phyloP scores from a whole-genome alignment of 2,113 vertebrate species.

The Dryoscopus gambensis region DNA sequence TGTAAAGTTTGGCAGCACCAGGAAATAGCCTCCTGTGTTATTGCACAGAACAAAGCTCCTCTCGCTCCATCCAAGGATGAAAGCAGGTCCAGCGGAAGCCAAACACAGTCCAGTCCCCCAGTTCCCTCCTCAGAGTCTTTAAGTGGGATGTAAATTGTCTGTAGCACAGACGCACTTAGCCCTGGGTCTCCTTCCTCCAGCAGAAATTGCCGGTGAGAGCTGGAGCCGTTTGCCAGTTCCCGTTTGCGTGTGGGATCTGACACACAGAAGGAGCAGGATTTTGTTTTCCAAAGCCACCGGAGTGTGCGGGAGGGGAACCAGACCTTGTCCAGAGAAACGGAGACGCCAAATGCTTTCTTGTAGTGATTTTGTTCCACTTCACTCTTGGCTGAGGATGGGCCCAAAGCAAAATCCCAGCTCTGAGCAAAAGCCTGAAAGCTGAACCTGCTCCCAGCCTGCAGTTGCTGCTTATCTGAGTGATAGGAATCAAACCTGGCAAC shows the following conservation, averaged over 20 bases:
- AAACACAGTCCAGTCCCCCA: neutral
- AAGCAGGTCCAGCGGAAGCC: neutral
- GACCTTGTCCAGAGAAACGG: neutral
- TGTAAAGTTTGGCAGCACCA: neutral
- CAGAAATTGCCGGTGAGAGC: neutral
- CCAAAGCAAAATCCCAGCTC: slow-evolving; percentile 11
- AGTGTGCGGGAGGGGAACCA: neutral
- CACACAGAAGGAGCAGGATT: neutral
- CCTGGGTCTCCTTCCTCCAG: neutral
- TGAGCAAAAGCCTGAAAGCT: neutral
- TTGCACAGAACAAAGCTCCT: neutral
- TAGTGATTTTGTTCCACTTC: slow-evolving; percentile 24
- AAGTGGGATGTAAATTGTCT: neutral
- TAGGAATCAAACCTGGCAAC: neutral
- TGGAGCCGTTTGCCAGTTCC: neutral
- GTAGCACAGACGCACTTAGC: neutral
- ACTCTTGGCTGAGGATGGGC: neutral
- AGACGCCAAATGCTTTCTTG: neutral
- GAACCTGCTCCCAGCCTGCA: neutral
- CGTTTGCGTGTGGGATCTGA: neutral
- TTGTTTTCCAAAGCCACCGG: neutral
- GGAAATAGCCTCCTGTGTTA: neutral
- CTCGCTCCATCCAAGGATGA: neutral
- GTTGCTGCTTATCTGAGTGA: neutral
- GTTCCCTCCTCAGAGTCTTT: neutral